Base-by-base conservation (phyloP, 2,113 vertebrate genomes). In the Falcunculus frontatus region DNA sequence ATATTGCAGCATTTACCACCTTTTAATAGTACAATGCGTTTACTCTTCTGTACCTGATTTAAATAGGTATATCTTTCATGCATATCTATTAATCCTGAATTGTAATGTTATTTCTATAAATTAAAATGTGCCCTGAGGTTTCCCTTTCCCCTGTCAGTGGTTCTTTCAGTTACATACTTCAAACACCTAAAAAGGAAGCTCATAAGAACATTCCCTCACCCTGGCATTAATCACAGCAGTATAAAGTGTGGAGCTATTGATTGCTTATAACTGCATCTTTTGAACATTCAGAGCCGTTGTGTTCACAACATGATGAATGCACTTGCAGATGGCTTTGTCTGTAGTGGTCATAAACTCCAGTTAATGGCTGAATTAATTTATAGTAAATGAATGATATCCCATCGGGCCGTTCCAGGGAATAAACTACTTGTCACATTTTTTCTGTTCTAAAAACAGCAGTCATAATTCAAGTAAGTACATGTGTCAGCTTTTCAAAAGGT, bases 331-430 rank as follows among this genome's bases (percentile, higher is more conserved):
- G 87, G 35, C 63, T 95, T 96, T 96, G 85, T 91, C 89, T 90
- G 80, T 96, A 87, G 83, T 94, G 84, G 77, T 88, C 47, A 5
- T 96, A 96, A 97, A 96, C 76, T 93, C 65, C 77, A 84, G 83
- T 84, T 93, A 94, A 93, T 95, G 88, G 79, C 55, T 95, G 92
- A 90, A 96, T 93, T 96, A 92, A 92, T 96, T 84, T 89, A 59
- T 76, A 89, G 87, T 90, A 96, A 96, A 93, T 88, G 64, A 93
- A 80, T 90, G 89, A 89, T 95, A 92, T 77, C 41, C 29, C 90
- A 90, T 94, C 1, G 7, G 46, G 37, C 35, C 4, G 0, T 93
- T 78, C 33, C 35, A 74, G 68, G 53, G 90, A 90, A 87, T 44
- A 90, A 94, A 91, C 69, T 72, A 67, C 35, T 69, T 77, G 55